A percentile compares a stretch with the other conserved stretches of the same genome.
phyloP scores from a whole-genome alignment of 2,113 vertebrate species.

The Xenopus borealis region DNA sequence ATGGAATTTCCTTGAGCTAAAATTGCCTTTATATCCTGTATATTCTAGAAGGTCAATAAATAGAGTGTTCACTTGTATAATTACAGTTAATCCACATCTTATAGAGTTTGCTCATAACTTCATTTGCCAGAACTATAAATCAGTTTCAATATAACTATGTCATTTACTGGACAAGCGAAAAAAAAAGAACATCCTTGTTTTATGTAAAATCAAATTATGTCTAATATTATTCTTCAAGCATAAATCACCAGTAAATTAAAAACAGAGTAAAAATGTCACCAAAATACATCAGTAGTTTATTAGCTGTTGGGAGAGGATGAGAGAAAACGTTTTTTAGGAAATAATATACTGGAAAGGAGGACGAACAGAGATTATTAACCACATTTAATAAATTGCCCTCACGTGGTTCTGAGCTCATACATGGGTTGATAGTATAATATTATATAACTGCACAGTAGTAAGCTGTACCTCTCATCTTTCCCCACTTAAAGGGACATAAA shows the following conservation, averaged over 20 bases:
- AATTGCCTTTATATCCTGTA: no score
- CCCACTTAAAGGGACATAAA: no score
- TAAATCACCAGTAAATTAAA: constrained; percentile 13
- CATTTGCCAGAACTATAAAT: no score
- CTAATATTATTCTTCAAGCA: not conserved
- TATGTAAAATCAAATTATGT: not conserved
- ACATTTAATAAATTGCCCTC: not conserved
- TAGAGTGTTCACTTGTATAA: no score
- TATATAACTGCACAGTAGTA: not conserved
- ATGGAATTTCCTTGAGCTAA: no score
- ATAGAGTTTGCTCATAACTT: no score
- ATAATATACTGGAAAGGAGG: not conserved
- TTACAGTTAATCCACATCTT: no score
- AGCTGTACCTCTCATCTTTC: no score
- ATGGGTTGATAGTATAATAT: not conserved
- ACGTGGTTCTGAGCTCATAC: not conserved
- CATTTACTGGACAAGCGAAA: not conserved
- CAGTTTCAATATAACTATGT: no score
- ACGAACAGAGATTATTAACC: not conserved
- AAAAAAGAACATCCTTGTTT: constrained; percentile 1
- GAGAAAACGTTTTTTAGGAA: not conserved
- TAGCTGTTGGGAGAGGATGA: constrained; percentile 6
- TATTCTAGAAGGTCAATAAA: no score
- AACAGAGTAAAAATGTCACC: not conserved
- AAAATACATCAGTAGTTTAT: constrained; percentile 7